Base-by-base conservation (phyloP, 1,140 invertebrate species). In the Pinna nobilis region DNA sequence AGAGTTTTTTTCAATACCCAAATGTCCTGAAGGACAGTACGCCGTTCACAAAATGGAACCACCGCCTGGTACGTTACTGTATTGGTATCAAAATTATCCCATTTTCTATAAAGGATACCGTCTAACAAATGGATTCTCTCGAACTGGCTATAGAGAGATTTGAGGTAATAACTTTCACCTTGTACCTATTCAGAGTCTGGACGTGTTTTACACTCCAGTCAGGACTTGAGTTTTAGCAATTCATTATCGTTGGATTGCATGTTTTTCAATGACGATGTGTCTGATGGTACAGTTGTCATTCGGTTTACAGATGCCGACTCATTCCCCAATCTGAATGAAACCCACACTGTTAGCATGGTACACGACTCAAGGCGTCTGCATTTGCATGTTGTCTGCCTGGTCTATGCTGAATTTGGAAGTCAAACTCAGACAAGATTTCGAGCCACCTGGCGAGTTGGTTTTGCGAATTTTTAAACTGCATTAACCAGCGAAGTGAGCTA, bases 341-440 rank as follows among this genome's bases (percentile, higher is more conserved):
- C 18, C 37, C 18, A 50, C 9, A 7, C 30, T 53, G 30, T 6
- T 18, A 11, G 28, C 60, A 41, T 13, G 59, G 69, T 7, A 30
- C 20, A 23, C 81, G 25, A 18, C 70, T 76, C 28, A 84, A 32
- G 13, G 69, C 64, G 41, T 84, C 82, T 5, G 70, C 82, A 60
- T 84, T 81, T 25, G 5, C 28, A 63, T 84, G 80, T 35, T 25
- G 65, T 32, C 57, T 57, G 0, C 83, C 83, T 25, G 67, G 18
- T 37, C 76, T 32, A 66, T 83, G 51, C 7, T 55, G 20, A 55
- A 55, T 44, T 18, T 77, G 44, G 60, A 84, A 68, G 15, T 82
- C 59, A 71, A 72, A 84, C 18, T 50, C 39, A 37, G 78, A 53
- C 20, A 67, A 32, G 15, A 33, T 32, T 57, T 67, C 47, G 15